These are phyloP conservation scores for Heliconius ethilla DNA, from an alignment of 2,888 invertebrate species.

Conservation along the genomic window DNA sequence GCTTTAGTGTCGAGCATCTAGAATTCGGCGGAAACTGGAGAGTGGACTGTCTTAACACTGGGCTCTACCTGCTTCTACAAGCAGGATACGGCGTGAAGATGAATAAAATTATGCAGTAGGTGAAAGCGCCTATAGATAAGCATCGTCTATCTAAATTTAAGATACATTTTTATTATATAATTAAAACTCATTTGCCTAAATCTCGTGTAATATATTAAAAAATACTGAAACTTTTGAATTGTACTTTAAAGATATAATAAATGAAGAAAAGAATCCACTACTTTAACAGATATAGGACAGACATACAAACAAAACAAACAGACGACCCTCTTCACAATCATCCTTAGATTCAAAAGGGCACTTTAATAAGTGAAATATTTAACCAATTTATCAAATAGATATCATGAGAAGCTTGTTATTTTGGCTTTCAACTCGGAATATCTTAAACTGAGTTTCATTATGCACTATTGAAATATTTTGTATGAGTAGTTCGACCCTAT, in stretches of 20 bases:
- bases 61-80: too few species aligned
- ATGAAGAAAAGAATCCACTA: not conserved
- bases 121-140: too few species aligned
- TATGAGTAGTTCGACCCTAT: constrained; percentile 26
- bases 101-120: too few species aligned
- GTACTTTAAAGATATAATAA: not conserved
- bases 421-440: constrained; percentile 59
- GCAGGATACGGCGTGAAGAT: too few species aligned
- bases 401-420: constrained; percentile 58
- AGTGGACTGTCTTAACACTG: too few species aligned
- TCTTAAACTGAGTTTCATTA: constrained; percentile 57
- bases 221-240: too few species aligned
- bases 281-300: not conserved
- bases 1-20: too few species aligned
- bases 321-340: constrained; percentile 8
- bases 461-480: constrained; percentile 30
- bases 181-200: too few species aligned
- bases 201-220: too few species aligned
- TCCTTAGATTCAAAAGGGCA: not conserved
- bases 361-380: constrained; percentile 49
- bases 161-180: too few species aligned
- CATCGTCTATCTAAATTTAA: too few species aligned
- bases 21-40: too few species aligned
- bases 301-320: not conserved
- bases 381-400: constrained; percentile 50